phyloP scores from a whole-genome alignment of 2,797 vertebrate species.

The Poecilia wingei region DNA sequence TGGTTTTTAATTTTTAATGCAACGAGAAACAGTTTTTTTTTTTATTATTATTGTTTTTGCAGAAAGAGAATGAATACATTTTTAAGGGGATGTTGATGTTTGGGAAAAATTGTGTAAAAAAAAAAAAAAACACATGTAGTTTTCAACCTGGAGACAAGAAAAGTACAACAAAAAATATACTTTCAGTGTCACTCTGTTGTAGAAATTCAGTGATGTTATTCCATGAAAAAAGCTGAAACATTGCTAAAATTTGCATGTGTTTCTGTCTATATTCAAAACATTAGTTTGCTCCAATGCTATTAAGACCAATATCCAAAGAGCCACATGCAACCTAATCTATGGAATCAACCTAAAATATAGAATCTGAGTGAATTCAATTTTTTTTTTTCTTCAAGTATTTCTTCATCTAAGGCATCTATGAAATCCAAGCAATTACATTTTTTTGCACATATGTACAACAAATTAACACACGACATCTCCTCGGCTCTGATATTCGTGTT shows the following conservation, averaged over 20 bases:
- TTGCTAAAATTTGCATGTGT: neutral
- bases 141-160: neutral
- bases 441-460: neutral
- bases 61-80: neutral
- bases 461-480: neutral
- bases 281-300: neutral
- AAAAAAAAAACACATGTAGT: neutral
- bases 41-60: neutral
- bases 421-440: neutral
- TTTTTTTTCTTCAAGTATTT: neutral
- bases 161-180: neutral
- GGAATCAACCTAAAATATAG: neutral
- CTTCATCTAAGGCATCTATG: neutral
- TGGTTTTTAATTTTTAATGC: neutral
- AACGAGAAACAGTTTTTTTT: neutral
- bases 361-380: neutral
- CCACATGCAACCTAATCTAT: neutral
- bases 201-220: neutral
- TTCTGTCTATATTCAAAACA: neutral
- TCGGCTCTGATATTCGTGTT: neutral
- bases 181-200: neutral
- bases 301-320: neutral
- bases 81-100: neutral
- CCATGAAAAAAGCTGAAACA: neutral
- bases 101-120: neutral